Evolutionary conservation across 2,888 invertebrate genomes (phyloP).

Genomic region (Dyspetes luteomarginatus): DNA sequence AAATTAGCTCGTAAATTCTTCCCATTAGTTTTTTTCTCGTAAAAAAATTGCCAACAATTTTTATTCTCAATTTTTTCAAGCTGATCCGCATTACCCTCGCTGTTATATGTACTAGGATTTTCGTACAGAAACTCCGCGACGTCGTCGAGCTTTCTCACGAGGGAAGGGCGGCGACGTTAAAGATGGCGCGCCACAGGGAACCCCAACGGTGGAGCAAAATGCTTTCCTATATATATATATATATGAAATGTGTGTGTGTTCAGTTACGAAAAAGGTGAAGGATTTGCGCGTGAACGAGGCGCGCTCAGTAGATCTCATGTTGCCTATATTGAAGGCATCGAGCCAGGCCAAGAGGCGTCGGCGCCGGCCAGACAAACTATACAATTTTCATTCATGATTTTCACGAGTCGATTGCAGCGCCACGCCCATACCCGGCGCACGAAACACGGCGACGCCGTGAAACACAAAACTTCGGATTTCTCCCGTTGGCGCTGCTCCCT

Average conservation of each 20-base stretch:
- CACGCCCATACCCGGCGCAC: constrained; percentile 65
- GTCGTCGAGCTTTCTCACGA: constrained; percentile 37
- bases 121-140: constrained; percentile 1
- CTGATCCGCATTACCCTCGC: no score
- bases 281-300: constrained; percentile 58
- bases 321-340: constrained; percentile 46
- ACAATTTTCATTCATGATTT: constrained; percentile 80
- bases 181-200: constrained; percentile 60
- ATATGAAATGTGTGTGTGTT: background rate
- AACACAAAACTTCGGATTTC: constrained; percentile 37
- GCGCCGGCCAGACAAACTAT: constrained; percentile 48
- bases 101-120: background rate
- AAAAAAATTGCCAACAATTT: no score
- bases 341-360: constrained; percentile 46
- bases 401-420: constrained; percentile 71
- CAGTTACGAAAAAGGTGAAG: constrained; percentile 55
- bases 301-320: constrained; percentile 49
- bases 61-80: background rate
- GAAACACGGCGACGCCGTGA: constrained; percentile 47
- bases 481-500: constrained; percentile 15
- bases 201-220: constrained; percentile 8
- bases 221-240: background rate
- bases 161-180: constrained; percentile 61
- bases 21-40: no score
- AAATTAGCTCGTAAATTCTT: no score